Evolutionary conservation across 2,113 vertebrate genomes (phyloP), one percentile per base, ranked within the genome.

Genomic region (Eptesicus fuscus): DNA sequence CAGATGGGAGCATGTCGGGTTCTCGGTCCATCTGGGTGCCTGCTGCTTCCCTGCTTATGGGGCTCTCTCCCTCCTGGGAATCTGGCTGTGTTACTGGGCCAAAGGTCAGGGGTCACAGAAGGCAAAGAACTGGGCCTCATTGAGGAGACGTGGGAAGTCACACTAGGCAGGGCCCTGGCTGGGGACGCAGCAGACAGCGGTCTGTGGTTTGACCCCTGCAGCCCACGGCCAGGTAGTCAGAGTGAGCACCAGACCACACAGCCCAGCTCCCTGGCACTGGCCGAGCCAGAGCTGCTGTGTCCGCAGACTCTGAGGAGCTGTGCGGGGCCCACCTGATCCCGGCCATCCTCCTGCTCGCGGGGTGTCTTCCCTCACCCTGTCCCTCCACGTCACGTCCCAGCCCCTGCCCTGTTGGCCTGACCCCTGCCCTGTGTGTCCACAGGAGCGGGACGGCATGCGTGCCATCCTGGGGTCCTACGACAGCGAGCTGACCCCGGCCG

Each of bases 361-460:
- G 37, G 30, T 9, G 0, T 44, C 67, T n/a, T 14, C 71, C n/a
- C 2, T 44, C 56, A 37, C 23, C 12, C 8, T 35, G 56, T 35
- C 14, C 37, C 79, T 23, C 23, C 20, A 37, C 1, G 0, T 70
- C 53, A 5, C 3, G 9, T 22, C 13, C 2, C 22, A 11, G 9
- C 6, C 37, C 16, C 0, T 30, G 2, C 4, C 25, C 78, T 7
- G n/a, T 3, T 3, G 25, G 14, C 70, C 93, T 96, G 67, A 97
- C 53, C 2, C 32, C 28, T 95, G 23, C 94, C 88, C 6, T 94
- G 22, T 96, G 69, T 80, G 69, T 77, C 0, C 83, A n/a, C 98
- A 99, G 99, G 99, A 99, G 84, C 99, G 99, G 0, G 99, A 99
- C 2, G 99, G 99, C 8, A 99, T 99, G 99, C 98, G 99, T 10